phyloP scores from a whole-genome alignment of 1,140 invertebrate genomes.

The Pygmarrhopalites habei region DNA sequence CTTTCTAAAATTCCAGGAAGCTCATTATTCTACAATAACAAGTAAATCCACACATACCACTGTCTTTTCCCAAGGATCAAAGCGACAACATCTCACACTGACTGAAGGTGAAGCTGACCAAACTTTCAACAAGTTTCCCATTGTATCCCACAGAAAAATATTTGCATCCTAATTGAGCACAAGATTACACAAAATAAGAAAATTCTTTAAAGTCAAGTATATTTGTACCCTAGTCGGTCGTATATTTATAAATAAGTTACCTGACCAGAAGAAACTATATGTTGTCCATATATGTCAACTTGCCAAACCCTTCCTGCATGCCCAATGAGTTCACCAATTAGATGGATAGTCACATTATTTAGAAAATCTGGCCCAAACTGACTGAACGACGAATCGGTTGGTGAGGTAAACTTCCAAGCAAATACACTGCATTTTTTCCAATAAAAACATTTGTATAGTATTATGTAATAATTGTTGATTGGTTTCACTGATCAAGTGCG shows the following conservation, averaged over 20 bases:
- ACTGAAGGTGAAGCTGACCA: not conserved
- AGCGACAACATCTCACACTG: not conserved
- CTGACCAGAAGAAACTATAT: conserved; percentile 3
- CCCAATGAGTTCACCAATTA: not conserved
- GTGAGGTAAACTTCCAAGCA: not conserved
- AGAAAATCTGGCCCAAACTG: too few species aligned
- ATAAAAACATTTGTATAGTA: too few species aligned
- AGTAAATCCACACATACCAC: not conserved
- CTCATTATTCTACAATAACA: not conserved
- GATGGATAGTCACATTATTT: too few species aligned
- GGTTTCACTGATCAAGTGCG: too few species aligned
- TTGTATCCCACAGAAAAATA: not conserved
- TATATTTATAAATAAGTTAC: not conserved
- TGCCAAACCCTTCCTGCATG: not conserved
- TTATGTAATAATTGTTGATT: too few species aligned
- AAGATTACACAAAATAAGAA: not conserved
- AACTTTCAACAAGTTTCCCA: not conserved
- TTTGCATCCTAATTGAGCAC: conserved; percentile 1
- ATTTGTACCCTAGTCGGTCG: not conserved
- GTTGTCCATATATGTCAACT: not conserved
- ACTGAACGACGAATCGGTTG: too few species aligned
- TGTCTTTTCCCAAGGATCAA: not conserved
- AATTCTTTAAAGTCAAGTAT: not conserved
- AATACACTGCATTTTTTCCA: too few species aligned
- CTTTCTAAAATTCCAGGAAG: not conserved